These are phyloP conservation scores for Felis chaus DNA, from an alignment of 2,113 vertebrate genomes.

Conservation along the genomic window DNA sequence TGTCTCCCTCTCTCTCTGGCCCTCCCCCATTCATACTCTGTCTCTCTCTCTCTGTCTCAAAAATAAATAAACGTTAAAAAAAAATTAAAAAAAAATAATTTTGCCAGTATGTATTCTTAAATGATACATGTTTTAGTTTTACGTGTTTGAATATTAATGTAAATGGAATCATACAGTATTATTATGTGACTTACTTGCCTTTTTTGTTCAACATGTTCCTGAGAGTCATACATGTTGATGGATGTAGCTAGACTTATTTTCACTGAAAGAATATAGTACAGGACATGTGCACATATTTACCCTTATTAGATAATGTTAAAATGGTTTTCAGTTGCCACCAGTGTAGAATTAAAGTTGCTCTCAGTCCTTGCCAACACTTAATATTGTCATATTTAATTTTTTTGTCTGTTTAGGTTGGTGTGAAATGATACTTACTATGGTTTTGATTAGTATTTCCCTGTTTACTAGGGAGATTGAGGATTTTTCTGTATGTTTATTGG, in stretches of 20 bases:
- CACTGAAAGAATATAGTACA: not conserved
- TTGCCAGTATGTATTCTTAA: not conserved
- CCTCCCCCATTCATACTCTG: too few relatives aligned
- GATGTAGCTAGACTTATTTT: not conserved
- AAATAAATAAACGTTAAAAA: too few relatives aligned
- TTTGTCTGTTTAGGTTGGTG: not conserved
- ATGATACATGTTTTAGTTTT: not conserved
- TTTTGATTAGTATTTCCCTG: not conserved
- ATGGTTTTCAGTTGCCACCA: not conserved
- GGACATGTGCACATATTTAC: not conserved
- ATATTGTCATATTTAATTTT: not conserved
- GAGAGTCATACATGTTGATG: not conserved
- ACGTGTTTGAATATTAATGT: not conserved
- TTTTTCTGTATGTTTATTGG: not conserved
- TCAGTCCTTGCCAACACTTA: not conserved
- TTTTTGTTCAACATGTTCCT: not conserved
- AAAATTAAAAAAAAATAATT: not conserved
- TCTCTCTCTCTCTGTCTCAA: too few relatives aligned
- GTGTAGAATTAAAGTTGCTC: not conserved
- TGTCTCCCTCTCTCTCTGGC: too few relatives aligned
- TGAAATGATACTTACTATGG: not conserved
- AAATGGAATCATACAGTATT: not conserved
- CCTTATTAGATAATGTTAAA: not conserved
- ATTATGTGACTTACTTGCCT: conserved; percentile 7
- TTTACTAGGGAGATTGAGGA: not conserved